Evolutionary conservation across 2,888 invertebrate species (phyloP).

Genomic region (Norana najaformis): DNA sequence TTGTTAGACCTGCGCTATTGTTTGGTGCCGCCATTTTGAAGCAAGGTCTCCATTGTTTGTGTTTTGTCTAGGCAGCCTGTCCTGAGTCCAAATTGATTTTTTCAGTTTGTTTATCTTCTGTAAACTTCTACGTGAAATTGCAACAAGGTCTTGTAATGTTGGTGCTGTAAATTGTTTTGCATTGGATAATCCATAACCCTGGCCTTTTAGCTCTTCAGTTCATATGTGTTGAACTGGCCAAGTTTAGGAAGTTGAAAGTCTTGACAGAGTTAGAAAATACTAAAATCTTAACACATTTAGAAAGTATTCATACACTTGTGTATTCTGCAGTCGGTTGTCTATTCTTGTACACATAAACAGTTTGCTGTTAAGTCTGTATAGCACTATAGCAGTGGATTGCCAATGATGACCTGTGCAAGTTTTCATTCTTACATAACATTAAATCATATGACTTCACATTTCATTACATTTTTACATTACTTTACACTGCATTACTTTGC

Average conservation of each 20-base stretch:
- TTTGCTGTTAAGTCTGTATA: neutral
- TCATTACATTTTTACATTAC: neutral
- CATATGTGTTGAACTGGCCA: neutral
- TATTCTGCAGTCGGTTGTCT: neutral
- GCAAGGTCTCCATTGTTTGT: neutral
- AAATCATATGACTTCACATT: neutral
- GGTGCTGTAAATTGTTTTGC: neutral
- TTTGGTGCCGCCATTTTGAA: neutral
- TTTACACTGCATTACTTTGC: neutral
- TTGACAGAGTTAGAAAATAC: neutral
- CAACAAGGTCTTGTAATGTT: neutral
- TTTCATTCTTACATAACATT: neutral
- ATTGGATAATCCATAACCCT: neutral
- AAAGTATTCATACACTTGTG: neutral
- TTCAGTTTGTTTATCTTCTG: neutral
- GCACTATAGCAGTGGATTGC: neutral
- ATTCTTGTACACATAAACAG: neutral
- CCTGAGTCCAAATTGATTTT: neutral
- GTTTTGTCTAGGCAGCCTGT: neutral
- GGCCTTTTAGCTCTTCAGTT: no score
- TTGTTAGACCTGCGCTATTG: neutral
- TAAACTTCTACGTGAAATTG: neutral
- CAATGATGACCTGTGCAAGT: neutral
- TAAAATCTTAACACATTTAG: neutral
- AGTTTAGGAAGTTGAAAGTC: neutral